phyloP scores from a whole-genome alignment of 2,113 vertebrate species.

The Odocoileus hemionus region DNA sequence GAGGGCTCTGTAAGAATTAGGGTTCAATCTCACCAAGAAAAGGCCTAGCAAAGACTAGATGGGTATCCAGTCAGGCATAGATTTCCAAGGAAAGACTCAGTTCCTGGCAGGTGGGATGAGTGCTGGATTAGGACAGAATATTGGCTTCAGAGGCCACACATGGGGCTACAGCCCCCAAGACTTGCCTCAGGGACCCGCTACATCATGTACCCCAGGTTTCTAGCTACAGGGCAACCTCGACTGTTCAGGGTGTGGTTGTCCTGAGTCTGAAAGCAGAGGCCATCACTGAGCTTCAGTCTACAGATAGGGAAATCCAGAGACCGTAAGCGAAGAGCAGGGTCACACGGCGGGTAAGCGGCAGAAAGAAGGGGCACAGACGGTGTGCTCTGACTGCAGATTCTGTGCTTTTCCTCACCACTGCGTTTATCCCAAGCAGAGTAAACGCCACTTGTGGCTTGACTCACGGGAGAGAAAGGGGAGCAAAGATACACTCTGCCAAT shows the following conservation, averaged over 20 bases:
- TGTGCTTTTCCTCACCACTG: neutral
- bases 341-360: neutral
- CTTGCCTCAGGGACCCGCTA: neutral
- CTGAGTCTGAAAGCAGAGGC: neutral
- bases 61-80: accelerated
- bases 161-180: neutral
- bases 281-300: no score
- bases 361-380: neutral
- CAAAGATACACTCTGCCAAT: neutral
- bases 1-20: neutral
- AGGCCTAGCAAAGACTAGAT: neutral
- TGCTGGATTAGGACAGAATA: neutral
- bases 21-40: neutral
- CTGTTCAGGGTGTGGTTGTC: neutral
- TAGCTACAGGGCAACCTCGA: neutral
- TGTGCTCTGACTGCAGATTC: neutral
- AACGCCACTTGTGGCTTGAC: neutral
- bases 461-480: neutral
- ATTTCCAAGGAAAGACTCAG: neutral
- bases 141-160: neutral
- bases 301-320: neutral
- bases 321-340: neutral
- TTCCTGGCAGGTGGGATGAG: neutral
- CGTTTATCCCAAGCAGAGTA: neutral
- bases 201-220: neutral